Percentiles rank a stretch among this genome's conserved stretches.
These are phyloP conservation scores for Cranoglanis bouderius DNA, from an alignment of 2,113 vertebrate species.

Conservation along the genomic window DNA sequence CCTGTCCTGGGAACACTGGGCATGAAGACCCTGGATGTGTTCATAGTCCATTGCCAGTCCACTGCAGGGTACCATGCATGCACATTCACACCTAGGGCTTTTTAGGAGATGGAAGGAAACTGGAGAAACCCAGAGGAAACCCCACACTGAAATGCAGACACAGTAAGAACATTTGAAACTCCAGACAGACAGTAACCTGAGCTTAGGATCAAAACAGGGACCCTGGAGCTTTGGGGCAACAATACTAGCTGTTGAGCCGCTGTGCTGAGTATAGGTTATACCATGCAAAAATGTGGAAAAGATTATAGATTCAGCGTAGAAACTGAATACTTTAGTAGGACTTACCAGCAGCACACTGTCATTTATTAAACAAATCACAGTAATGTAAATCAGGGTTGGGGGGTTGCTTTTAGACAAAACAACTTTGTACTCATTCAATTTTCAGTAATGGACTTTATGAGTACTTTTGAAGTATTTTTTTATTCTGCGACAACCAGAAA, in stretches of 20 bases:
- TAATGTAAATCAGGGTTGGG: not conserved
- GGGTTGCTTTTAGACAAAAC: not conserved
- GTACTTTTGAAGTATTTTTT: no score
- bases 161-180: not conserved
- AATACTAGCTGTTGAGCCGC: not conserved
- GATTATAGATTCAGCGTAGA: not conserved
- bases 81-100: not conserved
- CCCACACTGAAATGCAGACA: not conserved
- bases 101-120: not conserved
- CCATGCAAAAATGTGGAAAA: not conserved
- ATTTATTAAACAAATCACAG: not conserved
- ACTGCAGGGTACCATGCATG: no score
- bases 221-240: not conserved
- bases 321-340: not conserved
- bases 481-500: not conserved
- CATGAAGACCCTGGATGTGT: not conserved
- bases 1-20: not conserved
- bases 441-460: no score
- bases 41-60: not conserved
- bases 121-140: not conserved
- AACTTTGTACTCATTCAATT: not conserved
- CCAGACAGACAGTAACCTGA: not conserved
- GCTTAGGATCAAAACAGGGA: not conserved
- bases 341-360: no score
- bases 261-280: not conserved